phyloP scores from a whole-genome alignment of 2,797 vertebrate genomes.

The Craterocephalus amniculus region DNA sequence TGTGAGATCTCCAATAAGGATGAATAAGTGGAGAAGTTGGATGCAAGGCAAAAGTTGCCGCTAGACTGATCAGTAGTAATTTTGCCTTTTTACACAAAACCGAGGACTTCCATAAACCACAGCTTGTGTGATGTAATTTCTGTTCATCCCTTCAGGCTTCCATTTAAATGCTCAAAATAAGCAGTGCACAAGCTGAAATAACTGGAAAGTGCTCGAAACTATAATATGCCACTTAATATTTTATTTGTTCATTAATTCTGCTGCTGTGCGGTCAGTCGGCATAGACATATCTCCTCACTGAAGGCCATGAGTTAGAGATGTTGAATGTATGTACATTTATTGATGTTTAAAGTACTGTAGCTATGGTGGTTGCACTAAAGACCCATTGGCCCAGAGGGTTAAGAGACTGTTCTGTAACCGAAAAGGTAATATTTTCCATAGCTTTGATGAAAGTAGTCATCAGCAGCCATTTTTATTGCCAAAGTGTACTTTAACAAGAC shows the following conservation, averaged over 20 bases:
- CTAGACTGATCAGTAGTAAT: slow-evolving; percentile 56
- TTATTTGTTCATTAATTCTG: slow-evolving; percentile 52
- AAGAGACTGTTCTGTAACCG: slow-evolving; percentile 55
- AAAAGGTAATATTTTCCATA: slow-evolving; percentile 51
- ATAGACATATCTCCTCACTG: slow-evolving; percentile 40
- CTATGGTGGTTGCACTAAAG: slow-evolving; percentile 36
- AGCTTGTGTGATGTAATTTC: slow-evolving; percentile 47
- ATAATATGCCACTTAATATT: slow-evolving; percentile 44
- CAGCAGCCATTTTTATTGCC: slow-evolving; percentile 48
- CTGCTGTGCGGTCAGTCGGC: slow-evolving; percentile 50
- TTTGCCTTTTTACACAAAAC: slow-evolving; percentile 71
- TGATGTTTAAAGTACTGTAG: slow-evolving; percentile 48
- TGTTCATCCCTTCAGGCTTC: not conserved
- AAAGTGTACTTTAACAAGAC: slow-evolving; percentile 68
- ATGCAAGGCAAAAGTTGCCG: slow-evolving; percentile 69
- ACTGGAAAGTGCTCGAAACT: slow-evolving; percentile 52
- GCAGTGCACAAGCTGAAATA: slow-evolving; percentile 40
- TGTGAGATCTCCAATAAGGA: slow-evolving; percentile 50
- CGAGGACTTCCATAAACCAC: slow-evolving; percentile 58
- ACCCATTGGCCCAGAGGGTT: slow-evolving; percentile 14
- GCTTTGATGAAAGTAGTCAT: slow-evolving; percentile 39
- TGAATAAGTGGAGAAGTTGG: slow-evolving; percentile 54
- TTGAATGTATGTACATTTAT: slow-evolving; percentile 70
- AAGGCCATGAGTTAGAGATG: slow-evolving; percentile 58
- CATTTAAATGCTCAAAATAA: slow-evolving; percentile 27